phyloP scores from a whole-genome alignment of 2,888 invertebrate species.

The Polyommatus iphigenia region DNA sequence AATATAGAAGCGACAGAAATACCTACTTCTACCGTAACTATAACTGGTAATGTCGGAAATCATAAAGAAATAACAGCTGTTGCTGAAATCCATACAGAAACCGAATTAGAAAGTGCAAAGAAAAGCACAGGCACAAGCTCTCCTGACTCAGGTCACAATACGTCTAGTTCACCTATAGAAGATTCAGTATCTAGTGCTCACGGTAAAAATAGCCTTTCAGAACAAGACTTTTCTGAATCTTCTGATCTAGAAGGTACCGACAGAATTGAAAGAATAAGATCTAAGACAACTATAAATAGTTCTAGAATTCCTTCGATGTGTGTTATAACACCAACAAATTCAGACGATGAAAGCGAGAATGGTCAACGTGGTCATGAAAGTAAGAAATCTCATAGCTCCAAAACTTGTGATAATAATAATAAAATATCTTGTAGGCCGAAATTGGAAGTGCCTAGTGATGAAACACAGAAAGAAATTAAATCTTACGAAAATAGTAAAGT shows the following conservation, averaged over 20 bases:
- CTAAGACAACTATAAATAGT: conserved; percentile 92
- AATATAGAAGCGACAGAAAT: conserved; percentile 63
- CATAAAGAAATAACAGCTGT: conserved; percentile 80
- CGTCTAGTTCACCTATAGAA: conserved; percentile 89
- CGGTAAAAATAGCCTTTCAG: conserved; percentile 85
- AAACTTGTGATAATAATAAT: conserved; percentile 49
- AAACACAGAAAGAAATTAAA: conserved; percentile 58
- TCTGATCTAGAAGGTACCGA: conserved; percentile 94
- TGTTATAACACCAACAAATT: conserved; percentile 92
- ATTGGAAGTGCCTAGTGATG: conserved; percentile 64
- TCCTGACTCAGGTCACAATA: conserved; percentile 90
- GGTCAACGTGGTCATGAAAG: conserved; percentile 64
- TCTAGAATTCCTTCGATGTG: conserved; percentile 96
- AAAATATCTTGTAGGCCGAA: conserved; percentile 61
- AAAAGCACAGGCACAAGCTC: conserved; percentile 85
- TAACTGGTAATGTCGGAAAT: conserved; percentile 67
- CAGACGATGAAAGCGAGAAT: conserved; percentile 88
- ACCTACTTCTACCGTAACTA: conserved; percentile 62
- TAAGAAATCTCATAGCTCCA: conserved; percentile 50
- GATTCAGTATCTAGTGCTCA: conserved; percentile 86
- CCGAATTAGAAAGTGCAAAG: conserved; percentile 70
- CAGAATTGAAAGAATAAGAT: conserved; percentile 90
- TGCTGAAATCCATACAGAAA: conserved; percentile 78
- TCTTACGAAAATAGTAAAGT: conserved; percentile 43
- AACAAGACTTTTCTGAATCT: conserved; percentile 92